phyloP scores from a whole-genome alignment of 1,140 invertebrate species.

The Orussus abietinus region DNA sequence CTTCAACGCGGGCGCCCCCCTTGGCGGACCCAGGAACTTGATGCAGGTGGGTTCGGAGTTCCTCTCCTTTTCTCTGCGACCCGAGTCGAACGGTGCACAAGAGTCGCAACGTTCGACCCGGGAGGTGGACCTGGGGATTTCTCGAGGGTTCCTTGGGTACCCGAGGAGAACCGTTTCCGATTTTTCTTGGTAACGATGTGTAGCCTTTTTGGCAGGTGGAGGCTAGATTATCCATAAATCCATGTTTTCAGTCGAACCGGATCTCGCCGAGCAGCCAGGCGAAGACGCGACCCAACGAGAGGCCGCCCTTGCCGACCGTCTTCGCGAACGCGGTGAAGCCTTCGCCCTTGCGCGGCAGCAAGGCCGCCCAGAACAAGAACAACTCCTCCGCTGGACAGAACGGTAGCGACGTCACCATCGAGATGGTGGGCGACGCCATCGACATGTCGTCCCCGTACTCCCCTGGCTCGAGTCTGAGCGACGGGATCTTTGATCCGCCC shows the following conservation, averaged over 20 bases:
- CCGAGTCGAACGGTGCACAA: no score
- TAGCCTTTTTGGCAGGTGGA: no score
- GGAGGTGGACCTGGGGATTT: no score
- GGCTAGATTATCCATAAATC: no score
- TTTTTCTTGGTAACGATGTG: no score
- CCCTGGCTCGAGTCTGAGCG: constrained; percentile 77
- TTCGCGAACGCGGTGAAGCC: constrained; percentile 42
- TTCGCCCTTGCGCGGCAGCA: constrained; percentile 14
- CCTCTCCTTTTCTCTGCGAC: constrained; percentile 10
- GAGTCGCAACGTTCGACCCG: no score
- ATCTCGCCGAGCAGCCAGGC: constrained; percentile 48
- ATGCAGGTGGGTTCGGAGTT: constrained; percentile 28
- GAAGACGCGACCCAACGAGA: constrained; percentile 38
- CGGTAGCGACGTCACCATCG: constrained; percentile 44
- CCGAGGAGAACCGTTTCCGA: no score
- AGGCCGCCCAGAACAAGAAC: constrained; percentile 32
- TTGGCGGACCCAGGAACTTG: constrained; percentile 37
- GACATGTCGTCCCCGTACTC: constrained; percentile 83
- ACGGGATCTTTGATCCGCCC: constrained; percentile 82
- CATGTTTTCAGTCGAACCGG: constrained; percentile 42
- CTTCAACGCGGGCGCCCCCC: constrained; percentile 33
- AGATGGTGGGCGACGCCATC: constrained; percentile 43
- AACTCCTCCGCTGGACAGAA: constrained; percentile 42
- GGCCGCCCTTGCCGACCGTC: constrained; percentile 40
- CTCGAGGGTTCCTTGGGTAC: no score